Evolutionary conservation across 2,113 vertebrate genomes (phyloP), one percentile per base, ranked within the genome.

Genomic region (Corydoras sp.): DNA sequence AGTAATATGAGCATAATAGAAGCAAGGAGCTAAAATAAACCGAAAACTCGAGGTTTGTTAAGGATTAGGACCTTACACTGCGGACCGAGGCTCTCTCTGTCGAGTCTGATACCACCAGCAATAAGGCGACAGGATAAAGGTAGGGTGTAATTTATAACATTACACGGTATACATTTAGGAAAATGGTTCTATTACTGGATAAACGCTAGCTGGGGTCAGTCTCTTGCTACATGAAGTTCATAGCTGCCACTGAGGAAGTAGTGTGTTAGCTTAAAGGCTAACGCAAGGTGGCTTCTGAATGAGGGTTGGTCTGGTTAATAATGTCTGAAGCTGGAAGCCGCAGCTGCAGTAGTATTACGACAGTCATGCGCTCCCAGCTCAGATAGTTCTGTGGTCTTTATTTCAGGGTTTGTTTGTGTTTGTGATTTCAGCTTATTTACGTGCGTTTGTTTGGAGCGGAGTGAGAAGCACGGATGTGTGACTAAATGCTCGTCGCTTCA

Each of bases 391-490:
- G 6, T 35, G 32, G 13, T 53, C 48, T 65, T n/a, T 50, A 24
- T 55, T 48, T 65, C 10, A 29, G 49, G 24, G 18, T 53, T 3
- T 53, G 9, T 59, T 2, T 68, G 0, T 59, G n/a, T 67, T 5
- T 62, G 9, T 51, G 4, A 68, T 32, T 72, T 5, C 61, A 5
- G 65, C 9, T 35, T 3, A 4, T 32, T 14, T 60, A 69, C 51
- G 13, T 59, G 14, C 67, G 62, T 56, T 24, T 65, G 48, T 48
- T 50, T 59, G 15, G 18, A 62, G 30, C n/a, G 14, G 32, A 64
- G 35, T 30, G 14, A 61, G 18, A 70, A 54, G 35, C 15, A 12
- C 69, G 69, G 72, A 81, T 86, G 83, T 74, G 62, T 72, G 64
- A 65, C 67, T 82, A 65, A 76, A 78, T 69, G 69, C 53, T 58